Base-by-base conservation (phyloP, 2,888 invertebrate species). In the Cremastinae sp. region DNA sequence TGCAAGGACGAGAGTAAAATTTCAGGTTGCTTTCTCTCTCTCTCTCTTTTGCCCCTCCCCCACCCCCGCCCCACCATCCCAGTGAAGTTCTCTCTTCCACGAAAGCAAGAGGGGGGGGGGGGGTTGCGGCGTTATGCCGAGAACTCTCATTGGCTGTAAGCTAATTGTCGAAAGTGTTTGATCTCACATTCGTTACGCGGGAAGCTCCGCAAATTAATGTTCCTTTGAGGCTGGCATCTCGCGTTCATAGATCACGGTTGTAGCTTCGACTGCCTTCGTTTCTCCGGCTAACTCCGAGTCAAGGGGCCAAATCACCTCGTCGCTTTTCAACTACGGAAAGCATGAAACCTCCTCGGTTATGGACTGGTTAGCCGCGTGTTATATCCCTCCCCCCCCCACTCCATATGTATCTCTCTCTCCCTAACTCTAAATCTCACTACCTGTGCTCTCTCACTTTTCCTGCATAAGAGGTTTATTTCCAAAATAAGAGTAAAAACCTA, bases 151-250 rank as follows among this genome's bases (percentile, higher is more conserved):
- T 78, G 82, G 82, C 82, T 78, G 80, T 75, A 64, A 79, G 81
- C 84, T 86, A 86, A 86, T 86, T 86, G 86, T 82, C 80, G 83
- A 79, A 82, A 83, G 83, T 85, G 85, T 87, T 87, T 87, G 87
- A 87, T 86, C 85, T 85, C 84, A 81, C 84, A 82, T 83, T 84
- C 80, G 75, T 71, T 69, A 34, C n/a, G 56, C 47, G 81, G 78
- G 81, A 82, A 81, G 79, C 83, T 83, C 34, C 83, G 82, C 82
- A 83, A 87, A 86, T 86, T 86, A 86, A 86, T 84, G 83, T 78
- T 82, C 83, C 85, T 87, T 86, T 85, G 85, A 83, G 78, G 82
- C 78, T 66, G 73, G 81, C 83, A 82, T 76, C 59, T 61, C 69
- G 54, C 69, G 49, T 53, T 54, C 58, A 66, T 59, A 73, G 75